A percentile compares a stretch with the other conserved stretches of the same genome.
These are phyloP conservation scores for Acipenser oxyrinchus DNA, from an alignment of 2,797 vertebrate species.

Conservation along the genomic window DNA sequence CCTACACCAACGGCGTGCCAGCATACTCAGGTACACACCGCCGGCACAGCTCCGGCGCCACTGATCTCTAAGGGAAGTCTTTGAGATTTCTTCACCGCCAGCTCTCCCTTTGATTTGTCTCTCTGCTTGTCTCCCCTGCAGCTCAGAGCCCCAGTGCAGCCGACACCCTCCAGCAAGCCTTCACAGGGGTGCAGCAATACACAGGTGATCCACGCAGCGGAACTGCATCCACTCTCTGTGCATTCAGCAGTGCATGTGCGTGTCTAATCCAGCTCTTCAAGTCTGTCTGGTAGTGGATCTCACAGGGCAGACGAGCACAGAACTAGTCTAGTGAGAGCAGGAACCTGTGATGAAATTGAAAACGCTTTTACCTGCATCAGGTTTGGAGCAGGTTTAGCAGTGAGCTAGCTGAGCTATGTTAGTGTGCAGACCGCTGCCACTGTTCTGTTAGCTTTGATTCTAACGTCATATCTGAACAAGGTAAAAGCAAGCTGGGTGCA, in stretches of 20 bases:
- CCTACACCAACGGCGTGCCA: constrained; percentile 89
- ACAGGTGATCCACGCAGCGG: constrained; percentile 64
- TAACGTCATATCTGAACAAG: too few relatives aligned
- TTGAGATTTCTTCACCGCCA: too few relatives aligned
- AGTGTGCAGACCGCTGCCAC: too few relatives aligned
- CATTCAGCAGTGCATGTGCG: background rate
- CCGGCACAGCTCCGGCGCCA: background rate
- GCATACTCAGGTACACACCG: constrained; percentile 73
- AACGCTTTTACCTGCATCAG: too few relatives aligned
- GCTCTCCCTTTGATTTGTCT: background rate
- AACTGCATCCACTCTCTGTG: background rate
- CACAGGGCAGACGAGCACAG: too few relatives aligned
- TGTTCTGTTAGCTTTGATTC: too few relatives aligned
- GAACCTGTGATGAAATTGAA: too few relatives aligned
- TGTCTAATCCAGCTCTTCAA: background rate
- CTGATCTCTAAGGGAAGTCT: too few relatives aligned
- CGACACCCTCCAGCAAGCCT: constrained; percentile 90
- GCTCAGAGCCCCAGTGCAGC: constrained; percentile 89
- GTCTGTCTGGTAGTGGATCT: background rate
- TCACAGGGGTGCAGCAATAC: constrained; percentile 93
- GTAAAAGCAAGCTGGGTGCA: background rate
- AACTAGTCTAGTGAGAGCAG: too few relatives aligned
- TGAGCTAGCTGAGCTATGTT: too few relatives aligned
- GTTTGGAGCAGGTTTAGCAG: too few relatives aligned
- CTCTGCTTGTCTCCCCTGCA: constrained; percentile 26